Conservation (phyloP, 2,113 vertebrate genomes). For the Crotalus tigris region DNA sequence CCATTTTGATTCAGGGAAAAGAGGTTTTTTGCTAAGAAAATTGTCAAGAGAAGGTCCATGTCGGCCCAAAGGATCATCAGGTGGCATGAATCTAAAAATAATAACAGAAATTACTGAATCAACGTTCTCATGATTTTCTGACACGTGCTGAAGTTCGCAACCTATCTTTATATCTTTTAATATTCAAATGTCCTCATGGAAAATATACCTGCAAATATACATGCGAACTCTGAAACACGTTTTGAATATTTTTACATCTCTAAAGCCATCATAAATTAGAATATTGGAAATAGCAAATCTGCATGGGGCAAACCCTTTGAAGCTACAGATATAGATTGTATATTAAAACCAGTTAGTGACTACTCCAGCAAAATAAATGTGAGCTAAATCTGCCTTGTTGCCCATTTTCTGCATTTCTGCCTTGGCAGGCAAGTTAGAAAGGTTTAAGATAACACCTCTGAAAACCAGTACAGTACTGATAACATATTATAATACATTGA, state of each 20-base stretch:
- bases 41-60: constrained; percentile 82
- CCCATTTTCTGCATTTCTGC: background rate
- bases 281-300: background rate
- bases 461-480: background rate
- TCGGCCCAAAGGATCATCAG: constrained; percentile 88
- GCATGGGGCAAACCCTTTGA: background rate
- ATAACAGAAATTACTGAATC: background rate
- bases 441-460: background rate
- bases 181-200: background rate
- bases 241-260: background rate
- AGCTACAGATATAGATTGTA: background rate
- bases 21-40: constrained; percentile 80
- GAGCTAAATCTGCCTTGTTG: background rate
- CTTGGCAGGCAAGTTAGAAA: background rate
- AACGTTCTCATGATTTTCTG: background rate
- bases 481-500: background rate
- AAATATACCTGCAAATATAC: background rate
- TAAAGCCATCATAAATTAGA: background rate
- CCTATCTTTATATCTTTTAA: background rate
- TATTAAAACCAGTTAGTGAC: background rate
- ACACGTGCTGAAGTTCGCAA: background rate
- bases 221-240: background rate
- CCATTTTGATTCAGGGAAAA: constrained; percentile 72
- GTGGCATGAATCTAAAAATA: constrained; percentile 87
- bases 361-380: background rate